Conservation (phyloP, 1,140 invertebrate genomes). For the Lepidurus arcticus region DNA sequence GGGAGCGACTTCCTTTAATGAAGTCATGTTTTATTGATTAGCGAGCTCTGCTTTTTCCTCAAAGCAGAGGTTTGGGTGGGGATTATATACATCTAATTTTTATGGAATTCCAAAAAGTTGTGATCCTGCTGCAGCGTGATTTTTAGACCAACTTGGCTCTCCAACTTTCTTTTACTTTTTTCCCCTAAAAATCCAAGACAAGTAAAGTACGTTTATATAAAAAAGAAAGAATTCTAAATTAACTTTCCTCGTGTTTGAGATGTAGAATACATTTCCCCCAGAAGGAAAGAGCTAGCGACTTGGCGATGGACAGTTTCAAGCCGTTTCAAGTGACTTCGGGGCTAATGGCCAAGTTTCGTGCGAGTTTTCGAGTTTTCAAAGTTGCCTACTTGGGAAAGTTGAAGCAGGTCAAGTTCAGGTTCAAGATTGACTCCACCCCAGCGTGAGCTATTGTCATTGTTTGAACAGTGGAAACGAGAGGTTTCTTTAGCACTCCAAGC, state of each 20-base stretch:
- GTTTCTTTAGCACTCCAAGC: background rate
- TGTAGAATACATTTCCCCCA: background rate
- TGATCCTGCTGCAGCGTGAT: no score
- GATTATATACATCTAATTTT: no score
- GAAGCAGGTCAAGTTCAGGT: constrained; percentile 8
- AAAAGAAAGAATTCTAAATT: background rate
- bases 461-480: background rate
- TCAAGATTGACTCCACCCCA: constrained; percentile 6
- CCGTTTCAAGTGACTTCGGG: background rate
- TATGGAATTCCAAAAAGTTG: no score
- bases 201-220: no score
- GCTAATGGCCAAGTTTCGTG: constrained; percentile 2
- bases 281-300: background rate
- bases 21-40: background rate
- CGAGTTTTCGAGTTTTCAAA: background rate
- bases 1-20: background rate
- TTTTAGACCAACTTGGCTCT: no score
- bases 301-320: background rate
- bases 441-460: background rate
- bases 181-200: no score
- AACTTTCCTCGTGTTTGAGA: background rate
- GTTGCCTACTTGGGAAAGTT: background rate
- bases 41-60: background rate
- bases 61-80: no score
- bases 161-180: no score